phyloP scores from a whole-genome alignment of 2,113 vertebrate species.

The Diphyllodes magnificus region DNA sequence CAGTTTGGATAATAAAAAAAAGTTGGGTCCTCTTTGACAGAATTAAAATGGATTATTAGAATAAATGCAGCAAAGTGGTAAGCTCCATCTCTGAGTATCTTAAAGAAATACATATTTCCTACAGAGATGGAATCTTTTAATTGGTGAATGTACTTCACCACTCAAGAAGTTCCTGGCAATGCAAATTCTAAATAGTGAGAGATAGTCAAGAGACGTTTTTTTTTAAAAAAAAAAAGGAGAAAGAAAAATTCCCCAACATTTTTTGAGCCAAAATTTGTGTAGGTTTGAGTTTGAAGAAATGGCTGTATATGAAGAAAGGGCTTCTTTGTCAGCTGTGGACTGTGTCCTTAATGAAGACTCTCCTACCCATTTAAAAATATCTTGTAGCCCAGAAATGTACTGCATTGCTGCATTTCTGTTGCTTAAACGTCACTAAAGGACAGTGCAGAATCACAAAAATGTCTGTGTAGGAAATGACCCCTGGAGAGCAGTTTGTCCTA shows the following conservation, averaged over 20 bases:
- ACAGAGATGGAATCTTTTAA: background rate
- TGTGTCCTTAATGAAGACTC: background rate
- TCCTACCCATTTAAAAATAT: background rate
- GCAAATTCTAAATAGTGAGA: background rate
- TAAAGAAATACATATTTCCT: background rate
- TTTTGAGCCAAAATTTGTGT: background rate
- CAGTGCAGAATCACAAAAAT: background rate
- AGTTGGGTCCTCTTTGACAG: background rate
- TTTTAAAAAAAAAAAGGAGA: too few species aligned
- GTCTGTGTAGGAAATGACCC: background rate
- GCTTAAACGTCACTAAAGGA: background rate
- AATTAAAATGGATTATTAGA: background rate
- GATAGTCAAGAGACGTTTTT: background rate
- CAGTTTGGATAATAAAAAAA: background rate
- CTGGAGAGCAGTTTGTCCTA: background rate
- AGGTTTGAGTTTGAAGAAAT: background rate
- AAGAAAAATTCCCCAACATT: background rate
- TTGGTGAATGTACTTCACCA: background rate
- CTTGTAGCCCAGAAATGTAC: background rate
- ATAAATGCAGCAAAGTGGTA: background rate
- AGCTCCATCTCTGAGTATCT: background rate
- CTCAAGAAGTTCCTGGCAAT: background rate
- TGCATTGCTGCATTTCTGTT: background rate
- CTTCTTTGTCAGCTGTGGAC: background rate
- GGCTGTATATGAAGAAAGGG: rapidly evolving